Conservation (phyloP, 2,797 vertebrate genomes). For the Sebastes goodei region DNA sequence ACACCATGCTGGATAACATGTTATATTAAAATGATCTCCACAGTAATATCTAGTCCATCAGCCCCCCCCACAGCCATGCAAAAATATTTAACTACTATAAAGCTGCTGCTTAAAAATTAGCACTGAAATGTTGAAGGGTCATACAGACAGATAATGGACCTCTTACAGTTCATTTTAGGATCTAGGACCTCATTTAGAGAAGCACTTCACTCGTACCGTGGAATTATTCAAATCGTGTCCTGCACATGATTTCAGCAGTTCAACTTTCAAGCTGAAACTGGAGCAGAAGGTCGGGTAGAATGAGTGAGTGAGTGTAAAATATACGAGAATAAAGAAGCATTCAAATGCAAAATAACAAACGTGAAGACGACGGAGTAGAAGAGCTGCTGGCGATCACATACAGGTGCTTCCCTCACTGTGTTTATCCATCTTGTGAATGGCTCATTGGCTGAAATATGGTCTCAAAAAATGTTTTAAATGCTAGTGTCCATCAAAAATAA, state of each 20-base stretch:
- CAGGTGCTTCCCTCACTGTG: too few relatives aligned
- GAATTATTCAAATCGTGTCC: background rate
- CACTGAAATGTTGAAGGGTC: slow-evolving; percentile 22
- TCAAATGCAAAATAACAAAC: background rate
- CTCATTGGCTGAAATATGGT: background rate
- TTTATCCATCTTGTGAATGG: too few relatives aligned
- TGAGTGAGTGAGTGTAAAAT: background rate
- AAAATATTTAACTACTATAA: background rate
- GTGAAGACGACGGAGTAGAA: background rate
- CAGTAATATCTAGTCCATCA: slow-evolving; percentile 21
- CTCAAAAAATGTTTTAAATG: background rate
- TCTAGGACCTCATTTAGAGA: slow-evolving; percentile 12
- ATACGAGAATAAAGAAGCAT: background rate
- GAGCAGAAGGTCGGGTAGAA: background rate
- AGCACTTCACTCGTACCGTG: slow-evolving; percentile 5
- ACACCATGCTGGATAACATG: slow-evolving; percentile 3
- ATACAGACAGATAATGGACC: slow-evolving; percentile 27
- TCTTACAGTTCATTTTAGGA: slow-evolving; percentile 36
- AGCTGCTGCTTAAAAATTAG: background rate
- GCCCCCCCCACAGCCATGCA: slow-evolving; percentile 12
- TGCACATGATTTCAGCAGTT: background rate
- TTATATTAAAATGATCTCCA: slow-evolving; percentile 21
- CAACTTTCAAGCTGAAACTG: background rate
- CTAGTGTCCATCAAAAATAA: too few relatives aligned
- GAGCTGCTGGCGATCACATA: too few relatives aligned